Base-by-base conservation (phyloP, 2,113 vertebrate genomes). In the Chelonoidis abingdonii region DNA sequence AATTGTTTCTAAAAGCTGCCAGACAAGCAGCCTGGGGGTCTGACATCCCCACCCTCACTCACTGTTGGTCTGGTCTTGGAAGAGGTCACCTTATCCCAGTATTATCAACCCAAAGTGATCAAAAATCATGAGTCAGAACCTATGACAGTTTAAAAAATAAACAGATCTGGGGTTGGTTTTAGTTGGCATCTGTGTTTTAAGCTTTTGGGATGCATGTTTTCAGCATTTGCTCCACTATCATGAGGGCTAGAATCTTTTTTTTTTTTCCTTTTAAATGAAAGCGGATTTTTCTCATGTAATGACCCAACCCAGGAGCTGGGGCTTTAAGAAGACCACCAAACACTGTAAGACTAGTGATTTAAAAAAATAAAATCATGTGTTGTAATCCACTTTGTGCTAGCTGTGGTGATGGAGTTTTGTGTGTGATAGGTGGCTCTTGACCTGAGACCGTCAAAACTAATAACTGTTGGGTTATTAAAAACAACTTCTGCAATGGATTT, bases 71-170 rank as follows among this genome's bases (percentile, higher is more conserved):
- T 53, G 38, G 3, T 25, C 65, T 17, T 59, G 13, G 41, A 69
- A 56, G 19, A 29, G 19, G 16, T 79, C 52, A 21, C 27, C 0
- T 0, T 75, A n/a, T 19, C 83, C 31, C 8, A 72, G 38, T 69
- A 31, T 72, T 54, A 16, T 75, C 59, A 89, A 0, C 11, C 17
- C 31, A 4, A 0, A 12, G 56, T 53, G 19, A n/a, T 90, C 44
- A 87, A 50, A 62, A 93, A 6, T 72, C 80, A 21, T 38, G 17
- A 38, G n/a, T 47, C 31, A 54, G 87, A 47, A 44, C 72, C 10
- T 12, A 24, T 44, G 72, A 27, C 72, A 27, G 14, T 76, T 21
- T 1, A 44, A 75, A 41, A 75, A 75, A 35, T 65, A 35, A n/a
- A 44, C 7, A 44, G 3, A 76, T 24, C 22, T 44, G 21, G 10